Conservation (phyloP, 2,888 invertebrate species). For the Euphydryas editha region DNA sequence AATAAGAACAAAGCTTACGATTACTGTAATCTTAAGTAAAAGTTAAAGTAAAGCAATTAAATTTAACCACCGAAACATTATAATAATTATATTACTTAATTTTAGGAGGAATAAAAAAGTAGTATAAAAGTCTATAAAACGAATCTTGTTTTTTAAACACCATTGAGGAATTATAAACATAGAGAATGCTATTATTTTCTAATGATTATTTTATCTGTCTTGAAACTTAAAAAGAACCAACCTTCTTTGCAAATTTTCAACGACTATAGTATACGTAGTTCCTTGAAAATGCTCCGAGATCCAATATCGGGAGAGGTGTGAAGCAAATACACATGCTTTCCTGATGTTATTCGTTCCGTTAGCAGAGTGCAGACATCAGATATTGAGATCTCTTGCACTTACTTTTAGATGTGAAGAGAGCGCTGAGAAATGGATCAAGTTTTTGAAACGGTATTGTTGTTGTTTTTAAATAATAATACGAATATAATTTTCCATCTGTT, state of each 20-base stretch:
- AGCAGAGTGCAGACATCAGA: constrained; percentile 36
- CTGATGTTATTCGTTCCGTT: constrained; percentile 34
- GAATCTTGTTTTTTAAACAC: too few species aligned
- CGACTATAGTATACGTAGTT: constrained; percentile 20
- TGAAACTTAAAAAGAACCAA: constrained; percentile 10
- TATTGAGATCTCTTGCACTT: constrained; percentile 32
- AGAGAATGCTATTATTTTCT: neutral
- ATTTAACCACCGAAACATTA: too few species aligned
- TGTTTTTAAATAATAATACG: neutral
- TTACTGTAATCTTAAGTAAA: too few species aligned
- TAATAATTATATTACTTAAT: too few species aligned
- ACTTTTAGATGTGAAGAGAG: constrained; percentile 19
- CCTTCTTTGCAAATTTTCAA: constrained; percentile 14
- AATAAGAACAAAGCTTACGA: neutral
- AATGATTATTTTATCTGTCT: neutral
- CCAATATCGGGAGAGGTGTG: constrained; percentile 38
- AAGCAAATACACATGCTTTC: constrained; percentile 39
- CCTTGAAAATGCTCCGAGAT: constrained; percentile 26
- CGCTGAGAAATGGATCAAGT: constrained; percentile 15
- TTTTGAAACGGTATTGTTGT: constrained; percentile 4
- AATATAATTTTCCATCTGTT: neutral
- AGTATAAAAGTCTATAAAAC: too few species aligned
- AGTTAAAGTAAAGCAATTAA: too few species aligned
- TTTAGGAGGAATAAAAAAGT: too few species aligned
- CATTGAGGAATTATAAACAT: neutral